Conservation (phyloP, 2,113 vertebrate genomes). For the Clarias magur region DNA sequence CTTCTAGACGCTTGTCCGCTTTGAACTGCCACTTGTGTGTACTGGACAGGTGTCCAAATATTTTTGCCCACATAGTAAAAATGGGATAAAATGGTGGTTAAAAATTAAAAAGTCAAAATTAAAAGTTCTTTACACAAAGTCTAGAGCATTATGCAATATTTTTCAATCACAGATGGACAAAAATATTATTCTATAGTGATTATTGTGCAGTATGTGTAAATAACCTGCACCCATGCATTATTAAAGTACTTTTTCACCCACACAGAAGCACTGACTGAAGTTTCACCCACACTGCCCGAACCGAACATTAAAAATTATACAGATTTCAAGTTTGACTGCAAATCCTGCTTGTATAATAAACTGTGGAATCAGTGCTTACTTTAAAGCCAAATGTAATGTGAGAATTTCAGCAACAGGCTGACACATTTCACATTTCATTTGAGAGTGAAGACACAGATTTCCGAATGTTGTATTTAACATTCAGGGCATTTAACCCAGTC, state of each 20-base stretch:
- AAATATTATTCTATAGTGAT: not conserved
- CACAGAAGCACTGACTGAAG: not conserved
- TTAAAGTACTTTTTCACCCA: conserved; percentile 2
- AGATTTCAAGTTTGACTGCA: not conserved
- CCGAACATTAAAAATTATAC: not conserved
- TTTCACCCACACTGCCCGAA: not conserved
- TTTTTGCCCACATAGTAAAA: not conserved
- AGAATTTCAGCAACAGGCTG: not conserved
- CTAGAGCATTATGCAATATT: not conserved
- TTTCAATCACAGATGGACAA: not conserved
- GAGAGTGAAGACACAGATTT: not conserved
- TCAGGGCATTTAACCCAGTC: not conserved
- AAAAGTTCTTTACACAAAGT: not conserved
- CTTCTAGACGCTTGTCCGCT: not conserved
- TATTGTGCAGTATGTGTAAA: not conserved
- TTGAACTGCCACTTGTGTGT: not conserved
- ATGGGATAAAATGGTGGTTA: not conserved
- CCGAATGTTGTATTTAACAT: conserved; percentile 8
- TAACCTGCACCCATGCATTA: not conserved
- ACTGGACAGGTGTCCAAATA: not conserved
- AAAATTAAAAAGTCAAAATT: too few relatives aligned
- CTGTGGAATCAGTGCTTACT: not conserved
- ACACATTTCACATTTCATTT: not conserved
- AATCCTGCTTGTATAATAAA: not conserved
- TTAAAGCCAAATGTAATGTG: not conserved